phyloP scores from a whole-genome alignment of 2,797 vertebrate species.

The Pelobates cultripes region DNA sequence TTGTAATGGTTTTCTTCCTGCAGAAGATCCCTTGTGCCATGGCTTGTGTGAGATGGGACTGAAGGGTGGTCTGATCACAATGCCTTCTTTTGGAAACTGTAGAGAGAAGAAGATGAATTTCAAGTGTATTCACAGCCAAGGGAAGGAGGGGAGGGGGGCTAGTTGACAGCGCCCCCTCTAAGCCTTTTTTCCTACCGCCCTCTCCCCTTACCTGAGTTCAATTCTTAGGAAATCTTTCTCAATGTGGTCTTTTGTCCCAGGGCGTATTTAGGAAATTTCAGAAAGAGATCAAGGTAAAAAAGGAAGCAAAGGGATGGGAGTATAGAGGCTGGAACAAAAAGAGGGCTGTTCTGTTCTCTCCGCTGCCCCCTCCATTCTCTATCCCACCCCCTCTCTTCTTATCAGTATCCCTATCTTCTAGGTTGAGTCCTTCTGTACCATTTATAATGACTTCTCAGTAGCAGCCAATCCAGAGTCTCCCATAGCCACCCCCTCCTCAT shows the following conservation, averaged over 20 bases:
- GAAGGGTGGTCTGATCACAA: constrained; percentile 48
- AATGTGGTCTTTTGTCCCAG: constrained; percentile 77
- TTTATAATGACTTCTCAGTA: constrained; percentile 72
- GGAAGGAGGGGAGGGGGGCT: constrained; percentile 37
- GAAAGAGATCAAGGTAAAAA: constrained; percentile 71
- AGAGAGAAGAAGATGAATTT: constrained; percentile 37
- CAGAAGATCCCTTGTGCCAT: constrained; percentile 5
- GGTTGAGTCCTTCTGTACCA: constrained; percentile 71
- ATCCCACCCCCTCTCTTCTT: constrained; percentile 65
- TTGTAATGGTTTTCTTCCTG: background rate
- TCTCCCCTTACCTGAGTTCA: constrained; percentile 42
- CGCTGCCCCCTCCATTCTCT: constrained; percentile 68
- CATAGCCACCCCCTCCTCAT: constrained; percentile 70
- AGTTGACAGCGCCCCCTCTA: constrained; percentile 37
- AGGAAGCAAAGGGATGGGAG: constrained; percentile 48
- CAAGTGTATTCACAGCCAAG: constrained; percentile 46
- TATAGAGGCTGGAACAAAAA: constrained; percentile 69
- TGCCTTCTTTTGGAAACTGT: constrained; percentile 30
- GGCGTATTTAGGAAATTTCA: constrained; percentile 67
- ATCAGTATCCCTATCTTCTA: constrained; percentile 76
- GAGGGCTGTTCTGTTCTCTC: constrained; percentile 65
- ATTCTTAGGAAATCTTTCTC: constrained; percentile 58
- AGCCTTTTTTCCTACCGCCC: constrained; percentile 34
- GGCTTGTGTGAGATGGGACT: constrained; percentile 19
- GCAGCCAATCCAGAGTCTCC: constrained; percentile 75